Percentiles rank a stretch among this genome's conserved stretches.
These are phyloP conservation scores for Myopa testacea DNA, from an alignment of 2,888 invertebrate species.

Conservation along the genomic window DNA sequence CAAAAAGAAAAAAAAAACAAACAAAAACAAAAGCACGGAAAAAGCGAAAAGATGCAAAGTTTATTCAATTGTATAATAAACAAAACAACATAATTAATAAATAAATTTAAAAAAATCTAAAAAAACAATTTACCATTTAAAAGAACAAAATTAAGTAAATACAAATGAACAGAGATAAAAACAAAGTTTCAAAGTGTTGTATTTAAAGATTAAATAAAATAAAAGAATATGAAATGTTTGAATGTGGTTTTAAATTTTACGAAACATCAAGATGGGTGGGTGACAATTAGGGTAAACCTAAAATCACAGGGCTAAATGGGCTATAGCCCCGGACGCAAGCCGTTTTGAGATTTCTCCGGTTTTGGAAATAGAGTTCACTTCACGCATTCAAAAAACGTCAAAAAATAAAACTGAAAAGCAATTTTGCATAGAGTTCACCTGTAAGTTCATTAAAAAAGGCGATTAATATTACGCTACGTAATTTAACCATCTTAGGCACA, in stretches of 20 bases:
- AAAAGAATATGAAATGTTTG: slow-evolving; percentile 31
- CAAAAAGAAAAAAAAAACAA: slow-evolving; percentile 21
- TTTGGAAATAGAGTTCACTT: too few relatives aligned
- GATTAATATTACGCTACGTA: too few relatives aligned
- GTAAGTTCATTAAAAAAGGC: too few relatives aligned
- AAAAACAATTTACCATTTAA: slow-evolving; percentile 45
- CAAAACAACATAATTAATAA: slow-evolving; percentile 8
- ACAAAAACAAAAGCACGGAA: slow-evolving; percentile 3
- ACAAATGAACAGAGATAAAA: slow-evolving; percentile 35
- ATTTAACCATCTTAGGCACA: too few relatives aligned
- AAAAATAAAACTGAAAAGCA: too few relatives aligned
- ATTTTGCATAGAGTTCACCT: too few relatives aligned
- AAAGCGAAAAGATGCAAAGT: slow-evolving; percentile 43
- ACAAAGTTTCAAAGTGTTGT: slow-evolving; percentile 52
- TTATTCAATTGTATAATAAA: slow-evolving; percentile 29
- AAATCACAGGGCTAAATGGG: too few relatives aligned
- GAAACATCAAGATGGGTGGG: too few relatives aligned
- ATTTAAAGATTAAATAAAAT: slow-evolving; percentile 51
- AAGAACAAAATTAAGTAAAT: slow-evolving; percentile 31
- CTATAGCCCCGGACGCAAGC: too few relatives aligned
- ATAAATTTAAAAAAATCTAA: slow-evolving; percentile 32
- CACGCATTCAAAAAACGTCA: too few relatives aligned
- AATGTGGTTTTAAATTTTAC: background rate
- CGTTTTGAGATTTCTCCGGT: too few relatives aligned
- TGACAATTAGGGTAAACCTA: too few relatives aligned